These are phyloP conservation scores for Chrysogorgia sp. DNA, from an alignment of 92 coral and sea anemone species.

Conservation along the genomic window DNA sequence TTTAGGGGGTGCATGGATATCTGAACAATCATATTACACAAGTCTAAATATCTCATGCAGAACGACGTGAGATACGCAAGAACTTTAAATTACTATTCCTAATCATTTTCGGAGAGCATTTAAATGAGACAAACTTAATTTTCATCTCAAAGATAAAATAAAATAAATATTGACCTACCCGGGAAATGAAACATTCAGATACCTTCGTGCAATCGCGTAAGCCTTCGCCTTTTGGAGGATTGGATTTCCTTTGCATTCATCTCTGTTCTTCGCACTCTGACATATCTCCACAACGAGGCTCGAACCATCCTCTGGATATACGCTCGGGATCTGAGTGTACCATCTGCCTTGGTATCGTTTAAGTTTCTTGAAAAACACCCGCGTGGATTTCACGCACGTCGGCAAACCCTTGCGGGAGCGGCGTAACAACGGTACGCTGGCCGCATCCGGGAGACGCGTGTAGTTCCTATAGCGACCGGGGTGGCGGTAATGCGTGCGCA, in stretches of 20 bases:
- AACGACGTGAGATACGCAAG: too few relatives aligned
- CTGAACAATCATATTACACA: too few relatives aligned
- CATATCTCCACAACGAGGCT: conserved; percentile 64
- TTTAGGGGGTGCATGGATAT: too few relatives aligned
- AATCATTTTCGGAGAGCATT: too few relatives aligned
- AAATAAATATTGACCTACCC: not conserved
- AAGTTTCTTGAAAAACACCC: not conserved
- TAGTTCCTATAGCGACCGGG: conserved; percentile 20
- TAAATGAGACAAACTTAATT: too few relatives aligned
- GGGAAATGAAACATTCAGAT: conserved; percentile 4
- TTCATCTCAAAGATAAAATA: not conserved
- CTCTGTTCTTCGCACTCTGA: conserved; percentile 34
- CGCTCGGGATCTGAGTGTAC: conserved; percentile 69
- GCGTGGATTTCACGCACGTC: conserved; percentile 38
- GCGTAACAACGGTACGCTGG: conserved; percentile 44
- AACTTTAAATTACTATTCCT: too few relatives aligned
- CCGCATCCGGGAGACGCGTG: conserved; percentile 14
- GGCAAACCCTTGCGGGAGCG: conserved; percentile 56
- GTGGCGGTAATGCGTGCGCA: conserved; percentile 9
- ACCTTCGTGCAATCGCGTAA: conserved; percentile 3
- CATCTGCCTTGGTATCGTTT: conserved; percentile 69
- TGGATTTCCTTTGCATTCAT: conserved; percentile 70
- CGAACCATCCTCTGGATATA: conserved; percentile 78
- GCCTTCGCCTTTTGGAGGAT: conserved; percentile 58
- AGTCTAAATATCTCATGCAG: too few relatives aligned